A percentile compares a stretch with the other conserved stretches of the same genome.
These are phyloP conservation scores for Fistularia tabacaria DNA, from an alignment of 2,797 vertebrate genomes.

Conservation along the genomic window DNA sequence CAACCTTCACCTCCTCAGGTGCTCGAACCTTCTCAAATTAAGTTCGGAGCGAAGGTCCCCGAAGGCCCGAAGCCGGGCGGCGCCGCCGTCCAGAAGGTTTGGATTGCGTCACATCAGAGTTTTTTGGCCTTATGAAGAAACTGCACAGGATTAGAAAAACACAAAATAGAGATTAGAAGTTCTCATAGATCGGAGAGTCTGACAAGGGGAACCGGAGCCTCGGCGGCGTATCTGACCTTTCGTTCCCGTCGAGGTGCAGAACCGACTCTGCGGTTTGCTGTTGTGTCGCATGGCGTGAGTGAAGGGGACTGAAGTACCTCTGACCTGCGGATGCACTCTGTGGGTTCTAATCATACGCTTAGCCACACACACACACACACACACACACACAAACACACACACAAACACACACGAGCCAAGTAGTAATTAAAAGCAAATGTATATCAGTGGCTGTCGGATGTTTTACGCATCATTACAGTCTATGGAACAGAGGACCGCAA, in stretches of 20 bases:
- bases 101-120: too few species aligned
- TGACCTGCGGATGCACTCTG: conserved; percentile 65
- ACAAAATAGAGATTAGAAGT: neutral
- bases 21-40: too few species aligned
- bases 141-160: neutral
- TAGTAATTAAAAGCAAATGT: conserved; percentile 67
- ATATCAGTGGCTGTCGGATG: conserved; percentile 65
- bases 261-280: conserved; percentile 64
- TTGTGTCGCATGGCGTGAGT: conserved; percentile 33
- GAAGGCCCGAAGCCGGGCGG: too few species aligned
- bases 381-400: conserved; percentile 9
- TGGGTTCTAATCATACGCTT: conserved; percentile 28
- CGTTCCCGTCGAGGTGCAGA: conserved; percentile 54
- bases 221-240: conserved; percentile 47
- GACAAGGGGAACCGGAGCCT: neutral
- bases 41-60: too few species aligned
- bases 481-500: conserved; percentile 51
- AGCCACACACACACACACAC: conserved; percentile 3
- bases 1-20: too few species aligned
- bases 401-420: conserved; percentile 29
- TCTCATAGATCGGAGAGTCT: too few species aligned
- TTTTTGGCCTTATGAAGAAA: too few species aligned
- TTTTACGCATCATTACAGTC: conserved; percentile 66
- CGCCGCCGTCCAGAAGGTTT: too few species aligned
- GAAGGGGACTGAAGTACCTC: conserved; percentile 53